phyloP scores from a whole-genome alignment of 1,140 invertebrate species.

The Brachionus calyciflorus region DNA sequence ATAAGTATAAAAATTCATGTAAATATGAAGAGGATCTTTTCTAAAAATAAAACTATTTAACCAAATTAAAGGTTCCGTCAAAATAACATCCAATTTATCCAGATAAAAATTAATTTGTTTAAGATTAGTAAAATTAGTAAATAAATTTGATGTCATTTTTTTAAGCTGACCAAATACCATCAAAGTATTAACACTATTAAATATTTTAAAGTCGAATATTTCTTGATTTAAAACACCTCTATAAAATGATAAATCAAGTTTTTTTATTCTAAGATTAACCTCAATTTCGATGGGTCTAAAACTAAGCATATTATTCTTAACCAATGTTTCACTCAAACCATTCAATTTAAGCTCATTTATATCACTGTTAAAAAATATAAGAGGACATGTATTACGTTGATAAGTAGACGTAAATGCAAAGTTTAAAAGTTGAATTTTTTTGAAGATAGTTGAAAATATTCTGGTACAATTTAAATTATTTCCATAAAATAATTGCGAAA shows the following conservation, averaged over 20 bases:
- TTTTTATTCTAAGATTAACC: not conserved
- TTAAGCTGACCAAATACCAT: not conserved
- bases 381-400: not conserved
- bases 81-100: not conserved
- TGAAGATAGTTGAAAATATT: too few species aligned
- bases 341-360: not conserved
- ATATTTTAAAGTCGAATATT: not conserved
- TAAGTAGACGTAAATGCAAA: not conserved
- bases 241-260: not conserved
- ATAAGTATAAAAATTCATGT: not conserved
- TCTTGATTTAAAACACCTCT: not conserved
- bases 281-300: not conserved
- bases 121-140: not conserved
- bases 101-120: not conserved
- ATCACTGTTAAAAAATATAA: not conserved
- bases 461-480: too few species aligned
- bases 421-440: too few species aligned
- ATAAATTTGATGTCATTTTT: not conserved
- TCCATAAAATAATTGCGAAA: too few species aligned
- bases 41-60: not conserved
- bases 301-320: not conserved
- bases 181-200: not conserved
- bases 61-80: not conserved
- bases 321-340: not conserved
- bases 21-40: not conserved